Evolutionary conservation across 2,888 invertebrate genomes (phyloP).

Genomic region (Macroteleia sp.): DNA sequence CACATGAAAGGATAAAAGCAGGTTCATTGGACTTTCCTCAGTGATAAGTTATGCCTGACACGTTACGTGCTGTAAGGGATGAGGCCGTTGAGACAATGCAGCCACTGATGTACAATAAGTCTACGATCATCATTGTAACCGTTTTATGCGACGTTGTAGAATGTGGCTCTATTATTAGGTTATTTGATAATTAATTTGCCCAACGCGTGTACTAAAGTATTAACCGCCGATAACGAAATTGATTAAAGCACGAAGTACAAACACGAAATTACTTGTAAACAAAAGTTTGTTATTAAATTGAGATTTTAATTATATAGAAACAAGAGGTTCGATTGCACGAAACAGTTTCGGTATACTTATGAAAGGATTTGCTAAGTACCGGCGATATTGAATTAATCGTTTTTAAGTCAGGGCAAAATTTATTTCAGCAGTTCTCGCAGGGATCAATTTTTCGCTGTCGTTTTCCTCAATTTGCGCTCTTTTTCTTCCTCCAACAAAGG

Average conservation of each 20-base stretch:
- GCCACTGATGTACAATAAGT: constrained; percentile 54
- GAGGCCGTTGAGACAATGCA: constrained; percentile 55
- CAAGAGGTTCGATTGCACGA: neutral
- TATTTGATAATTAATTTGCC: constrained; percentile 60
- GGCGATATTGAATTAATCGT: no score
- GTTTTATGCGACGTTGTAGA: constrained; percentile 45
- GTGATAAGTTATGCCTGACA: constrained; percentile 77
- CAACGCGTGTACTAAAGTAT: constrained; percentile 30
- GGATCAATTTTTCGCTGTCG: neutral
- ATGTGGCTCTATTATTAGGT: constrained; percentile 41
- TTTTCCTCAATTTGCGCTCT: neutral
- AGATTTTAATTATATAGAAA: constrained; percentile 3
- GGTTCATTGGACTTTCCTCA: constrained; percentile 77
- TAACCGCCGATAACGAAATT: constrained; percentile 32
- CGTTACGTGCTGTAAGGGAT: constrained; percentile 67
- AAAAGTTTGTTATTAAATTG: constrained; percentile 23
- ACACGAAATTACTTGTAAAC: constrained; percentile 24
- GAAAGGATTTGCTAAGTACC: no score
- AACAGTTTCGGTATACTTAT: neutral
- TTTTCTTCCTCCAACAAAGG: neutral
- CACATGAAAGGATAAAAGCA: constrained; percentile 78
- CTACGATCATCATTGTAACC: constrained; percentile 53
- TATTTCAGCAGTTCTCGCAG: neutral
- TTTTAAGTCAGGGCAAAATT: no score
- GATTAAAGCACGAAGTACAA: constrained; percentile 7